Conservation (phyloP, 2,888 invertebrate species). For the Macrophya annulata region DNA sequence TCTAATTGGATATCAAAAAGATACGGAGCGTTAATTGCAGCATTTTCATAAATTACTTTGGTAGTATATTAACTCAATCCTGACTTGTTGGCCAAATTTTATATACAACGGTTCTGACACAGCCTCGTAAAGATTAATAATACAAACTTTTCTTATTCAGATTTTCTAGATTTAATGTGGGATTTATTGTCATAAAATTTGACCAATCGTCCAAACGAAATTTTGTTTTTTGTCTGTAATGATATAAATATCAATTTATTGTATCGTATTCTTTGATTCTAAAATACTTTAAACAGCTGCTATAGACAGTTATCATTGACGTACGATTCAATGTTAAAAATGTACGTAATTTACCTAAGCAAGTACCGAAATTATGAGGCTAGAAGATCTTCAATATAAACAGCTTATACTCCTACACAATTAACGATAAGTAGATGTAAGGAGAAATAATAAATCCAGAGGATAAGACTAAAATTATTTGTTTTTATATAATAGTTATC, state of each 20-base stretch:
- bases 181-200: not conserved
- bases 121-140: not conserved
- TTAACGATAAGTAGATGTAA: not conserved
- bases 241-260: not conserved
- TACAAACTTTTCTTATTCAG: not conserved
- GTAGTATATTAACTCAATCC: not conserved
- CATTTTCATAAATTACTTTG: not conserved
- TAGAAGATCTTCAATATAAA: not conserved
- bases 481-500: not conserved
- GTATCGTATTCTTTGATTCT: not conserved
- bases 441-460: not conserved
- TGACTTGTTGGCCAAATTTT: not conserved
- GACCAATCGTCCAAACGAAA: not conserved
- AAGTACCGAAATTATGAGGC: not conserved
- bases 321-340: not conserved
- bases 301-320: not conserved
- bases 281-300: not conserved
- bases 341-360: not conserved
- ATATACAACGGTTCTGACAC: not conserved
- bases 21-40: not conserved
- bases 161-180: not conserved
- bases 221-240: not conserved
- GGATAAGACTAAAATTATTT: constrained; percentile 4
- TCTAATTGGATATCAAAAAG: not conserved
- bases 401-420: not conserved